Evolutionary conservation across 2,113 vertebrate genomes (phyloP), one percentile per base, ranked within the genome.

Genomic region (Spilogale gracilis): DNA sequence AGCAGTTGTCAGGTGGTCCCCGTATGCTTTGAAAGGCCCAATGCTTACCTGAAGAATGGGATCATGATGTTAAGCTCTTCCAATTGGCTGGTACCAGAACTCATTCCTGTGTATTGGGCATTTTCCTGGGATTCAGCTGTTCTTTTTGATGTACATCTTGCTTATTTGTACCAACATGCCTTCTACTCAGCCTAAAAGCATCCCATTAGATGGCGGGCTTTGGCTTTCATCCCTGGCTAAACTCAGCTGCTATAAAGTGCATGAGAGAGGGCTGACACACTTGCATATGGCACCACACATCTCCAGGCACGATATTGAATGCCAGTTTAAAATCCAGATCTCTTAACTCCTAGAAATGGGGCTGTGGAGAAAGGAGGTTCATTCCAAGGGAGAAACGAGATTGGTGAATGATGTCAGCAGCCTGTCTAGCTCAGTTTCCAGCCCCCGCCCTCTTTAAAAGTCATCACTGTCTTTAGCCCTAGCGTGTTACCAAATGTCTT

Each of bases 401-500:
- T 69, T 43, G 65, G 79, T 50, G 56, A 67, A 45, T n/a, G 67
- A 80, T 7, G 3, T 43, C 74, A 25, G 14, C 20, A 58, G 30
- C 17, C 85, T 23, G 9, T 73, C 32, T 50, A 27, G 30, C 50
- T 96, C 43, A 56, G 52, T 48, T 79, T 89, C 30, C 71, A 88
- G 54, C 3, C 61, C 85, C 78, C 7, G 17, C 87, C 80, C 80
- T 87, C 52, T 96, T 67, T 92, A 71, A 95, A 90, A 93, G 81
- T 43, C 48, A 58, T 69, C 8, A 2, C 52, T 78, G 67, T 83
- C 89, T 88, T 82, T 27, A 56, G 71, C 61, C 74, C 38, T 76
- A 71, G 91, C 23, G 3, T 95, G 92, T 94, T 56, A 92, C 96
- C 32, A 17, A 96, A 85, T 97, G 61, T 90, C 95, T 83, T 93